These are phyloP conservation scores for Emesis castigata DNA, from an alignment of 2,888 invertebrate species.

Conservation along the genomic window DNA sequence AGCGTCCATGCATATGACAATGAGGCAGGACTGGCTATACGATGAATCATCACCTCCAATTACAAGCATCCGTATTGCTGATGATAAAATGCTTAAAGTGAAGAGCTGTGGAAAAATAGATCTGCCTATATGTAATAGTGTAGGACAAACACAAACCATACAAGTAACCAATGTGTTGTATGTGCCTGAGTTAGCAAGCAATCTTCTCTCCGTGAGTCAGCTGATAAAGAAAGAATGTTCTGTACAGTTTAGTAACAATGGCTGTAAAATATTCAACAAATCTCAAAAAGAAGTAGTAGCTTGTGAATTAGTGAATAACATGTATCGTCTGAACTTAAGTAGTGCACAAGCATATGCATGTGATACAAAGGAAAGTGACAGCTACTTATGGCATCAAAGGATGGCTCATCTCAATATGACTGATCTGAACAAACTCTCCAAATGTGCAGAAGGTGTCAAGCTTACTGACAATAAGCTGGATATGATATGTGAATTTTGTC, in stretches of 20 bases:
- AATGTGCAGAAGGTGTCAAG: too few relatives aligned
- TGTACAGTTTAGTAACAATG: constrained; percentile 43
- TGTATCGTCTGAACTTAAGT: background rate
- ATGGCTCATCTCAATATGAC: too few relatives aligned
- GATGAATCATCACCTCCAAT: background rate
- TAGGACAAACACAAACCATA: constrained; percentile 27
- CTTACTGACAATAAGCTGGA: too few relatives aligned
- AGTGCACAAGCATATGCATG: background rate
- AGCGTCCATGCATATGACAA: constrained; percentile 30
- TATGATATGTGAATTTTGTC: too few relatives aligned
- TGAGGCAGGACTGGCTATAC: constrained; percentile 29
- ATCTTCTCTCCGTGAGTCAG: constrained; percentile 58
- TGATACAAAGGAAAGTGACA: background rate
- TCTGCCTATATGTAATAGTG: constrained; percentile 14
- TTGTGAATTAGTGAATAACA: background rate
- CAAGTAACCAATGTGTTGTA: constrained; percentile 61
- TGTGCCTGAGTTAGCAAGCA: constrained; percentile 58
- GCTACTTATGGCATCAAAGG: background rate
- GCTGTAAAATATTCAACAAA: constrained; percentile 35
- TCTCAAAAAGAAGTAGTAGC: background rate
- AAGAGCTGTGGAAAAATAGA: constrained; percentile 25
- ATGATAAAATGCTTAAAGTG: constrained; percentile 43
- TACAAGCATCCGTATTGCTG: constrained; percentile 42
- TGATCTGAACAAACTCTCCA: too few relatives aligned
- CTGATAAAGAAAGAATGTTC: constrained; percentile 47